phyloP scores from a whole-genome alignment of 2,113 vertebrate genomes.

The Oxyura jamaicensis region DNA sequence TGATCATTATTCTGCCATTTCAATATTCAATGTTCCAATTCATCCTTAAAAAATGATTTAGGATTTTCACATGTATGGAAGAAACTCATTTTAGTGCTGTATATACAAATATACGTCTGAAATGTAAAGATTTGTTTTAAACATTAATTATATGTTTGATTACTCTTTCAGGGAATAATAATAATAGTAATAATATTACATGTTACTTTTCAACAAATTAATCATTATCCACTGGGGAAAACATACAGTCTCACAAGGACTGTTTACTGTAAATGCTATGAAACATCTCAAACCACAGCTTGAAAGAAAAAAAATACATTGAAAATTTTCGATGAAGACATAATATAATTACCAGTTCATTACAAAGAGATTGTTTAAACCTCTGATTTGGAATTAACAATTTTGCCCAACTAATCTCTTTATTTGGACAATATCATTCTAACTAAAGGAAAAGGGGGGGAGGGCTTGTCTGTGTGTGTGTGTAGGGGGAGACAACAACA shows the following conservation, averaged over 20 bases:
- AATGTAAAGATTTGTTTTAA: not conserved
- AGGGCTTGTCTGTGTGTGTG: too few species aligned
- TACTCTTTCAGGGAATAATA: not conserved
- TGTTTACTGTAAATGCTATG: not conserved
- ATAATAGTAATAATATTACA: not conserved
- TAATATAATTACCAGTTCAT: not conserved
- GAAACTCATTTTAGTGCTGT: not conserved
- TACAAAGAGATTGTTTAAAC: not conserved
- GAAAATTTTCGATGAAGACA: not conserved
- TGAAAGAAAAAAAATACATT: not conserved
- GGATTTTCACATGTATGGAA: not conserved
- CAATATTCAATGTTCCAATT: not conserved
- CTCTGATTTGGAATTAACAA: not conserved
- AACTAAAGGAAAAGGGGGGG: not conserved
- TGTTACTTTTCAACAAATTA: accelerated
- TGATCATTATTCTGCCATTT: not conserved
- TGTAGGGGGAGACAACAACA: too few species aligned
- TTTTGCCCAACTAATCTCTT: not conserved
- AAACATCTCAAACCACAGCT: not conserved
- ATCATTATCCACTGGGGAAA: not conserved
- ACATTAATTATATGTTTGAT: not conserved
- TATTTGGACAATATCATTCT: not conserved
- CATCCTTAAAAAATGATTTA: not conserved
- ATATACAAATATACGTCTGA: not conserved
- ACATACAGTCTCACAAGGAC: not conserved